phyloP scores from a whole-genome alignment of 2,888 invertebrate genomes.

The Esperia sulphurella region DNA sequence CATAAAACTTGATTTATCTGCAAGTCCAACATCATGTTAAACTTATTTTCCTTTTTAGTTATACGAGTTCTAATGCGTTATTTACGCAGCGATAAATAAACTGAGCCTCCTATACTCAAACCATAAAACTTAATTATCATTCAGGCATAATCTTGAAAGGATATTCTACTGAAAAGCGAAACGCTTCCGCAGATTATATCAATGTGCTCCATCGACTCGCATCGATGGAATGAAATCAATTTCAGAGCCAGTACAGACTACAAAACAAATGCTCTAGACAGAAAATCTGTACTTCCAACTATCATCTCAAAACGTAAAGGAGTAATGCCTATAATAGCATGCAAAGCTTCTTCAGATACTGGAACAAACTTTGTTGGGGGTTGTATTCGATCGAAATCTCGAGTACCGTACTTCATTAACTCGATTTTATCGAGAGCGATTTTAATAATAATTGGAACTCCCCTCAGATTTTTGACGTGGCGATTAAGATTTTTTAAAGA shows the following conservation, averaged over 20 bases:
- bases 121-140: background rate
- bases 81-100: background rate
- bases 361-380: constrained; percentile 9
- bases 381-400: constrained; percentile 51
- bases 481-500: constrained; percentile 61
- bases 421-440: constrained; percentile 71
- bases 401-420: constrained; percentile 73
- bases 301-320: background rate
- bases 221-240: constrained; percentile 71
- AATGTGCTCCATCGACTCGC: constrained; percentile 51
- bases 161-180: constrained; percentile 34
- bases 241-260: constrained; percentile 47
- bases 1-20: too few species aligned
- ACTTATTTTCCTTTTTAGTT: too few species aligned
- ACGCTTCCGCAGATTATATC: constrained; percentile 64
- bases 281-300: background rate
- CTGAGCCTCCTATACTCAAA: background rate
- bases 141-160: constrained; percentile 13
- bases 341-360: background rate
- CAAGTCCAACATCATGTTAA: too few species aligned
- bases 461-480: constrained; percentile 54
- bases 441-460: constrained; percentile 71
- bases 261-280: constrained; percentile 1
- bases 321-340: constrained; percentile 2
- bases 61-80: background rate